Evolutionary conservation across 2,888 invertebrate genomes (phyloP), one percentile per base, ranked within the genome.

Genomic region (Meandrusa payeni): DNA sequence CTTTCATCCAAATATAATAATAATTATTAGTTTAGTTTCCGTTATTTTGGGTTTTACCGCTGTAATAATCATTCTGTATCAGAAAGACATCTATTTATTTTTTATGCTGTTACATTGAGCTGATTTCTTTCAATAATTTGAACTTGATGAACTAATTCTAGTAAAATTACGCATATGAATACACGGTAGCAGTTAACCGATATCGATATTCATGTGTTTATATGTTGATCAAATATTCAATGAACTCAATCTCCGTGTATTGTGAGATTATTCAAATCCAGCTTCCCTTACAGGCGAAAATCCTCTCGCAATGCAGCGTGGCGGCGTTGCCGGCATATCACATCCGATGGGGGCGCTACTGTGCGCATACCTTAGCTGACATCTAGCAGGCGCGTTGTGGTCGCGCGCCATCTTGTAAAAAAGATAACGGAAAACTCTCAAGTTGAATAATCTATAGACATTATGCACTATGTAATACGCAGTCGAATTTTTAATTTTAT

Each of bases 291-390:
- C 83, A 88, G 88, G 86, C 44, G 88, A 88, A 51, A 88, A 88
- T 47, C 88, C 88, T 34, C 64, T 88, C 19, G 88, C 88, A 39
- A 88, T 88, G 88, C 88, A 88, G 48, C 75, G 88, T n/a, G 88
- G 88, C 5, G 55, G 61, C 17, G 70, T 75, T 1, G 64, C 79
- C 10, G 53, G 63, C 2, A 51, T 63, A 6, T 61, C 76, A 31
- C 61, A 71, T 62, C 76, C 88, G 62, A 61, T 76, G 57, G 64
- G 83, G 50, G 60, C 69, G 41, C 40, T 83, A 37, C 49, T 76
- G 42, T 46, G 59, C 2, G 49, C 59, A 1, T 52, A 69, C 34
- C 34, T 74, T 48, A 88, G 88, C 80, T 88, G 88, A 88, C 87
- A 78, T 28, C 52, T 83, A 57, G 61, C 64, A 43, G 54, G 73